phyloP scores from a whole-genome alignment of 23 tunicate species.

The Trididemnum clinides region DNA sequence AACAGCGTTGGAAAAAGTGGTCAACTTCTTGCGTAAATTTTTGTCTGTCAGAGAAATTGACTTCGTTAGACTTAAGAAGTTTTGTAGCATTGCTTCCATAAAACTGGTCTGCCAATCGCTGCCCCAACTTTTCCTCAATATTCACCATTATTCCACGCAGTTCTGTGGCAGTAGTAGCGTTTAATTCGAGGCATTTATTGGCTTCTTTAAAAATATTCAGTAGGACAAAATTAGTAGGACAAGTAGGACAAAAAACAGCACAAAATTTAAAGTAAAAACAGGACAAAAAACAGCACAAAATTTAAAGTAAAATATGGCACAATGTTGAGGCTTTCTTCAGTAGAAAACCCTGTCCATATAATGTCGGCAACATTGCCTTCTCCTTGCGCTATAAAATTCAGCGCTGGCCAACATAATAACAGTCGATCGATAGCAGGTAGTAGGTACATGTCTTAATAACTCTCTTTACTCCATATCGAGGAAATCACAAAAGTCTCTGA shows the following conservation, averaged over 20 bases:
- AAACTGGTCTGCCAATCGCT: constrained; percentile 4
- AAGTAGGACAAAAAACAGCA: no score
- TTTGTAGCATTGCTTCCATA: constrained; percentile 8
- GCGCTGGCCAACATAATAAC: neutral
- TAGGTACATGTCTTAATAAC: neutral
- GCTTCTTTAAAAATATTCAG: constrained; percentile 11
- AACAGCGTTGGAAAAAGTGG: no score
- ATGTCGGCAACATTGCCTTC: constrained; percentile 1
- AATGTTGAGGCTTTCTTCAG: neutral
- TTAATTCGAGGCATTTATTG: neutral
- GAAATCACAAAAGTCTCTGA: constrained; percentile 18
- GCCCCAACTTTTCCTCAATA: constrained; percentile 3
- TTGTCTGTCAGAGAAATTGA: no score
- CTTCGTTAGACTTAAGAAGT: no score
- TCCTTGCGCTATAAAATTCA: neutral
- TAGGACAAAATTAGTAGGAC: no score
- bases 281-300: no score
- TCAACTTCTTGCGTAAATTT: no score
- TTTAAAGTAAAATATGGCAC: constrained; percentile 1
- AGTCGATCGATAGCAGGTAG: neutral
- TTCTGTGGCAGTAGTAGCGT: constrained; percentile 6
- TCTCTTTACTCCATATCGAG: neutral
- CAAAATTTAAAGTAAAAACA: no score
- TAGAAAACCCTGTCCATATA: constrained; percentile 6
- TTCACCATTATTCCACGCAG: constrained; percentile 17